A percentile compares a stretch with the other conserved stretches of the same genome.
Conservation (phyloP, 1,140 invertebrate genomes). For the Laupala kohalensis region DNA sequence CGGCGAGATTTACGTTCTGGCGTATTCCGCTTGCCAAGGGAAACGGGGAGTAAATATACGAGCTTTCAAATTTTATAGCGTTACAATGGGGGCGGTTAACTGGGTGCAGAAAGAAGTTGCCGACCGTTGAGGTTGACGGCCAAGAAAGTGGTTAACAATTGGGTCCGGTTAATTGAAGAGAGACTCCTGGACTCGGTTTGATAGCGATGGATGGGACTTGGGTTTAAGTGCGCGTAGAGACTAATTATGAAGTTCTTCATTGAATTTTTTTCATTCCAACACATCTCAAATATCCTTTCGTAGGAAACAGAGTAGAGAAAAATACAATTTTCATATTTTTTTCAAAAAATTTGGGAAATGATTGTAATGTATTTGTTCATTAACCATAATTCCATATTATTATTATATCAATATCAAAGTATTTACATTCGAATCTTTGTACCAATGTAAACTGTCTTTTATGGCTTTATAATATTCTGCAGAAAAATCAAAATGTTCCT, state of each 20-base stretch:
- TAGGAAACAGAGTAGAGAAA: neutral
- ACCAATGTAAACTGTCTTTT: too few species aligned
- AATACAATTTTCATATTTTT: neutral
- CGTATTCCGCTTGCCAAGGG: neutral
- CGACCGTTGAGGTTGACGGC: neutral
- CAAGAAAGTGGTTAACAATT: too few species aligned
- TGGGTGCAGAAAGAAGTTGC: neutral
- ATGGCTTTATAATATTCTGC: too few species aligned
- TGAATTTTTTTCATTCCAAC: neutral
- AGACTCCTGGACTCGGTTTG: too few species aligned
- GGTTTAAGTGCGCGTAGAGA: too few species aligned
- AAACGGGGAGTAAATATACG: neutral
- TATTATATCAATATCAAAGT: too few species aligned
- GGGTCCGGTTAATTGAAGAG: too few species aligned
- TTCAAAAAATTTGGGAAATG: neutral
- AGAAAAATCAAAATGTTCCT: too few species aligned
- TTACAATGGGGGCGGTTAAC: neutral
- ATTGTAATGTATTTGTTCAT: too few species aligned
- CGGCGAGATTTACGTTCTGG: neutral
- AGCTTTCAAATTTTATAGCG: neutral
- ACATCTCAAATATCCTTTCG: neutral
- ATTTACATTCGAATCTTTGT: too few species aligned
- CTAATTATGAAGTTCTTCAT: neutral
- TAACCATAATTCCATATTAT: too few species aligned
- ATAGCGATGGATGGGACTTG: too few species aligned